These are phyloP conservation scores for Motacilla alba DNA, from an alignment of 2,113 vertebrate species.

Conservation along the genomic window DNA sequence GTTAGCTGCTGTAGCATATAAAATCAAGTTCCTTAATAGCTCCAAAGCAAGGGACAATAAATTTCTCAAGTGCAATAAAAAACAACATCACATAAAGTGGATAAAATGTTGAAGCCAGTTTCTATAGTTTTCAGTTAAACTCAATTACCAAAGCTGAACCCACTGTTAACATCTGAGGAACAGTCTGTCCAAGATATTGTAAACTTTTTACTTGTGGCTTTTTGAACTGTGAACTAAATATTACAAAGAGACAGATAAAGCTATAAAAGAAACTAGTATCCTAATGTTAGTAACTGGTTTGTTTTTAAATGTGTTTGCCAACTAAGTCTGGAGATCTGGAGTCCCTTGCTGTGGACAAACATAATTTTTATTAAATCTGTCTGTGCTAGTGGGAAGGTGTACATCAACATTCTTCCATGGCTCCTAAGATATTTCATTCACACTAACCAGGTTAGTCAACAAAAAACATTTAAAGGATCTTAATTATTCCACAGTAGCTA, in stretches of 20 bases:
- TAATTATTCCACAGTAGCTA: not conserved
- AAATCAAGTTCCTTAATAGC: not conserved
- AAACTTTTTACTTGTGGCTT: not conserved
- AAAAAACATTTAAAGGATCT: not conserved
- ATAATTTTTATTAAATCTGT: not conserved
- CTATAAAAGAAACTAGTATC: not conserved
- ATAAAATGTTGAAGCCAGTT: not conserved
- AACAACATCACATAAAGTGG: not conserved
- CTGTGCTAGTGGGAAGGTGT: not conserved
- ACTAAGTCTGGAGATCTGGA: not conserved
- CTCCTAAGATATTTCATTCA: not conserved
- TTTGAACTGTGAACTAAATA: not conserved
- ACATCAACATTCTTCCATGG: not conserved
- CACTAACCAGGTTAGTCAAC: not conserved
- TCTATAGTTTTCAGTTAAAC: not conserved
- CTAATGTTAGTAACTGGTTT: not conserved
- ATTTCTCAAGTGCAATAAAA: not conserved
- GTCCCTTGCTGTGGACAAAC: not conserved
- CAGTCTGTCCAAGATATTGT: not conserved
- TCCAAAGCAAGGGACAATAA: not conserved
- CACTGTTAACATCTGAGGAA: not conserved
- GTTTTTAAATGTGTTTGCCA: not conserved
- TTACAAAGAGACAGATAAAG: not conserved
- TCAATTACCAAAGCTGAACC: not conserved
- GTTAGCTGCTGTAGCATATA: not conserved